Conservation (phyloP, 2,797 vertebrate species). For the Sciurus carolinensis region DNA sequence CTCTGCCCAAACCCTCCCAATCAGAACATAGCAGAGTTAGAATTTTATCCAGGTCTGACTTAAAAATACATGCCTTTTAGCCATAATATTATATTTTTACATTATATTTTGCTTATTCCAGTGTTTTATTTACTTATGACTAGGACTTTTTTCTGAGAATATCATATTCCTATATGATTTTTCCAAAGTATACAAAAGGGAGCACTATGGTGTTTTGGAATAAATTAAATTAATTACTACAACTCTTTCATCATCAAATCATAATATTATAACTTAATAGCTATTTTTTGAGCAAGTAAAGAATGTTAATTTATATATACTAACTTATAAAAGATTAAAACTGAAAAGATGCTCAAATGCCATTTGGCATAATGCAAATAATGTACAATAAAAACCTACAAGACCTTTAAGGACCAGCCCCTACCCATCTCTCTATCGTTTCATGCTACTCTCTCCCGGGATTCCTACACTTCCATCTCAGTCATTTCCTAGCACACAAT, state of each 20-base stretch:
- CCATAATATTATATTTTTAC: neutral
- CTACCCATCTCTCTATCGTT: neutral
- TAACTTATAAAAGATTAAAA: neutral
- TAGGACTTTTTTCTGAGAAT: neutral
- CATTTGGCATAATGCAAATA: neutral
- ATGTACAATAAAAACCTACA: neutral
- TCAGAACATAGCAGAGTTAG: neutral
- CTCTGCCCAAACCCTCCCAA: neutral
- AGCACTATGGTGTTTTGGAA: neutral
- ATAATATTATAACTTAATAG: neutral
- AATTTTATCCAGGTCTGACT: neutral
- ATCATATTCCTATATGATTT: neutral
- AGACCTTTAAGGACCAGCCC: neutral
- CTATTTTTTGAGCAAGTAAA: neutral
- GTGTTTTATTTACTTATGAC: neutral
- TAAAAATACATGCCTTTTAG: neutral
- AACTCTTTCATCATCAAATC: neutral
- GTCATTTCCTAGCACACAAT: too few species aligned
- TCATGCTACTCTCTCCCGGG: fast-evolving
- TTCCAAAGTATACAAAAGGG: neutral
- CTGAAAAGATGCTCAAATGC: neutral
- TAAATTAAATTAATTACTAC: neutral
- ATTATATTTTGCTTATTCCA: neutral
- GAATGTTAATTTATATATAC: neutral
- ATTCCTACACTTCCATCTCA: too few species aligned